Base-by-base conservation (phyloP, 2,113 vertebrate genomes). In the Propithecus coquereli region DNA sequence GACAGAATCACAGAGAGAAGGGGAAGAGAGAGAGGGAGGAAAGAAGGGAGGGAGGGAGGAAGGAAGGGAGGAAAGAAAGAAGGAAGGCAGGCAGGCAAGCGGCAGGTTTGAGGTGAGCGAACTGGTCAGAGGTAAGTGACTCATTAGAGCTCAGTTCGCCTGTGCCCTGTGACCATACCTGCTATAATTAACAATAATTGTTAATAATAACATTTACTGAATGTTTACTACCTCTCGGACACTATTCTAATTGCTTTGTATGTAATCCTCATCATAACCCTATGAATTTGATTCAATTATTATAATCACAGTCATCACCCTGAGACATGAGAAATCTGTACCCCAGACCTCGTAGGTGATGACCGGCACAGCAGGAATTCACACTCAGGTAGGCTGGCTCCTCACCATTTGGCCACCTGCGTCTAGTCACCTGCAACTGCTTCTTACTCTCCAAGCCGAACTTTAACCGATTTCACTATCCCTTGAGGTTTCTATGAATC, bases 331-430 rank as follows among this genome's bases (percentile, higher is more conserved):
- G 37, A 70, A 63, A 9, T n/a, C 54, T 93, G 18, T 30, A 16
- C 23, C 23, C 16, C 30, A 8, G 27, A 52, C 0, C 52, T 80
- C 22, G 1, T 6, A 13, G 45, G 27, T 6, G 17, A 40, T 6
- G 25, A 4, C 3, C 0, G 27, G 34, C 68, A 16, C 25, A 43
- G 11, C 6, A 43, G 11, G 57, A 4, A 43, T 20, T 12, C 52
- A 34, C 23, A 27, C 61, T 10, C 27, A 1, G 43, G 37, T 6
- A 11, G 18, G 11, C 68, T 32, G 30, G 32, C 8, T 22, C 30
- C 30, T 17, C 2, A 18, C 14, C 0, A 2, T 18, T 0, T 1
- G 8, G 13, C 54, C 47, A 23, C 34, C 25, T 74, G 23, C 8
- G 10, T 7, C 47, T 8, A 4, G 8, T 10, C 34, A 32, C 61